Conservation (phyloP, 2,113 vertebrate genomes). For the Gadus chalcogrammus region DNA sequence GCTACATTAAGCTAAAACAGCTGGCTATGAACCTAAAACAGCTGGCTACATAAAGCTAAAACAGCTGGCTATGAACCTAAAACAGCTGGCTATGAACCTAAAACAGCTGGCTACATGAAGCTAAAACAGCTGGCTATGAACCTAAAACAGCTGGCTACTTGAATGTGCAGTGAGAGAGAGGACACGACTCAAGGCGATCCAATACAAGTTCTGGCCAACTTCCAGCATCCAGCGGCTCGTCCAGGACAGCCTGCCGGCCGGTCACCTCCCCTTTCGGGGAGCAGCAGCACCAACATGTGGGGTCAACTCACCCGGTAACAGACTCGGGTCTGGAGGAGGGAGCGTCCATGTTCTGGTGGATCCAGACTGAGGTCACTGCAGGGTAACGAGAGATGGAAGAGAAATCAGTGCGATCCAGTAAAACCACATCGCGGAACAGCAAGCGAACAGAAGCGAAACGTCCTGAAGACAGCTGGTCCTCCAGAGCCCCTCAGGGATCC, state of each 20-base stretch:
- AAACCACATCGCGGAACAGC: slow-evolving; percentile 38
- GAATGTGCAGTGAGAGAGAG: slow-evolving; percentile 6
- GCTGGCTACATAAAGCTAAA: neutral
- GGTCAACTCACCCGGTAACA: slow-evolving; percentile 52
- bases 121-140: too few species aligned
- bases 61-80: neutral
- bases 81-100: too few species aligned
- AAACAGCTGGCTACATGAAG: too few species aligned
- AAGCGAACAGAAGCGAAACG: slow-evolving; percentile 12
- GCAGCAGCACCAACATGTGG: neutral
- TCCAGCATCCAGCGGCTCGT: slow-evolving; percentile 26
- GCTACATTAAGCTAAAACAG: too few species aligned
- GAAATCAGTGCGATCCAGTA: slow-evolving; percentile 36
- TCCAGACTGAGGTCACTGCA: too few species aligned
- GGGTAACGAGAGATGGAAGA: neutral
- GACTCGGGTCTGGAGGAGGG: slow-evolving; percentile 22
- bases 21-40: too few species aligned
- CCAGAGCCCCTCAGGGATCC: too few species aligned
- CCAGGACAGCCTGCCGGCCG: slow-evolving; percentile 12
- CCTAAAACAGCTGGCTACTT: neutral
- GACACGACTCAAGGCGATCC: slow-evolving; percentile 32
- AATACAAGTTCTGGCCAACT: slow-evolving; percentile 52
- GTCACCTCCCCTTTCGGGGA: slow-evolving; percentile 21
- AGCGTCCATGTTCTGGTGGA: too few species aligned
- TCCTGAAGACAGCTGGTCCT: neutral